A percentile compares a stretch with the other conserved stretches of the same genome.
phyloP scores from a whole-genome alignment of 2,797 vertebrate species.

The Apogon talboti region DNA sequence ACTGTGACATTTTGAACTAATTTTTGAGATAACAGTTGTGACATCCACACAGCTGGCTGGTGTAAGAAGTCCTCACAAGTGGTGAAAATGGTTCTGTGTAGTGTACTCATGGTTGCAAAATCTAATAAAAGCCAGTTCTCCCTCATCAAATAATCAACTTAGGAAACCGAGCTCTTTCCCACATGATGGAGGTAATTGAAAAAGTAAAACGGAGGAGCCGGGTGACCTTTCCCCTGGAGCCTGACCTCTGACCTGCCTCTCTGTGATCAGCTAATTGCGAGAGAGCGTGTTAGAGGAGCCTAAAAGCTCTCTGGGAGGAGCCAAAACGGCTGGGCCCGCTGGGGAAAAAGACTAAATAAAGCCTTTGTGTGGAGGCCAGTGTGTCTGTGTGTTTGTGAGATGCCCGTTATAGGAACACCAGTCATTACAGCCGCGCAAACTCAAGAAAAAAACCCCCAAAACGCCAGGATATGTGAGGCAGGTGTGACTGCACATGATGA shows the following conservation, averaged over 20 bases:
- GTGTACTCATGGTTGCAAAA: constrained; percentile 12
- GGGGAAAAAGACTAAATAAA: constrained; percentile 54
- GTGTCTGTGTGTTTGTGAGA: constrained; percentile 21
- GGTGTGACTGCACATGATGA: constrained; percentile 55
- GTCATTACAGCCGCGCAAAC: constrained; percentile 30
- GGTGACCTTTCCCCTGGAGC: constrained; percentile 63
- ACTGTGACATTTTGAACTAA: not conserved
- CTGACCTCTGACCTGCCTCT: constrained; percentile 68
- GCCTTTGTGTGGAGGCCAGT: constrained; percentile 49
- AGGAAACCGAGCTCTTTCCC: constrained; percentile 22
- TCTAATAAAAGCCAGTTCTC: constrained; percentile 34
- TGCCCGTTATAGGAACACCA: constrained; percentile 12
- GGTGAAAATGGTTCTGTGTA: constrained; percentile 6
- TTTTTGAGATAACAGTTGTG: no score
- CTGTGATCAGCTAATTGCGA: constrained; percentile 77
- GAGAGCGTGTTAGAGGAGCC: constrained; percentile 45
- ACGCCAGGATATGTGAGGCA: constrained; percentile 42
- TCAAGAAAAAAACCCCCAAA: constrained; percentile 15
- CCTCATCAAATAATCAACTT: constrained; percentile 50
- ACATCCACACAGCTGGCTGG: not conserved
- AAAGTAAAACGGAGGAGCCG: constrained; percentile 50
- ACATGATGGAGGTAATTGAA: constrained; percentile 43
- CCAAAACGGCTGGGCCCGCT: constrained; percentile 20
- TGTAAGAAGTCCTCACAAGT: constrained; percentile 8
- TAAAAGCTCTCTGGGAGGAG: constrained; percentile 53